Evolutionary conservation across 2,113 vertebrate genomes (phyloP).

Genomic region (Lontra canadensis): DNA sequence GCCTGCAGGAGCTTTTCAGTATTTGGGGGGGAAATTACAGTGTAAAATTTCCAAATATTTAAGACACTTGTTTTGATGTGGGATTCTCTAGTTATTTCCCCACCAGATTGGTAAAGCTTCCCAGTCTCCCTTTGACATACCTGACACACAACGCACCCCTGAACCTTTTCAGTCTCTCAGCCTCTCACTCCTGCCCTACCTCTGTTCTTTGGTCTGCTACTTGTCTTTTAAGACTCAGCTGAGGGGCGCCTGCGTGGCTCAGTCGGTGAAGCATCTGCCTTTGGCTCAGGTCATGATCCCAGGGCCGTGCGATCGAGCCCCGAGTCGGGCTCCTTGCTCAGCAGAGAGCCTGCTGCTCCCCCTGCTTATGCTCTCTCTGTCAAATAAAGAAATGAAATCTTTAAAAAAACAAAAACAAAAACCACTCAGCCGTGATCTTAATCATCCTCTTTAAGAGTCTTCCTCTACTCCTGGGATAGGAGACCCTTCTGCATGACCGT

Average conservation of each 20-base stretch:
- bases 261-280: too few relatives aligned
- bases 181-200: background rate
- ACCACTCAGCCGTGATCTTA: background rate
- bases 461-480: background rate
- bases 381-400: background rate
- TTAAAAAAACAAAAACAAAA: background rate
- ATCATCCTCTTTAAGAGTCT: background rate
- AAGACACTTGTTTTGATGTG: background rate
- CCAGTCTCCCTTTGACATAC: background rate
- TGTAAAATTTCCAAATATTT: background rate
- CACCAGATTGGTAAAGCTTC: background rate
- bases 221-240: background rate
- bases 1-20: background rate
- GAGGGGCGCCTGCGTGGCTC: background rate
- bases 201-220: background rate
- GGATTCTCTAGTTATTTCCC: background rate
- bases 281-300: too few relatives aligned
- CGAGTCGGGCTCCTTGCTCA: background rate
- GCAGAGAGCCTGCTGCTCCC: background rate
- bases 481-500: background rate
- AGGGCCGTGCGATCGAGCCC: background rate
- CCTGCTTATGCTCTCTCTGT: background rate
- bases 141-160: background rate
- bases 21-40: background rate
- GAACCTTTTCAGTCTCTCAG: background rate